phyloP scores from a whole-genome alignment of 2,888 invertebrate genomes.

The Archips crataeganus region DNA sequence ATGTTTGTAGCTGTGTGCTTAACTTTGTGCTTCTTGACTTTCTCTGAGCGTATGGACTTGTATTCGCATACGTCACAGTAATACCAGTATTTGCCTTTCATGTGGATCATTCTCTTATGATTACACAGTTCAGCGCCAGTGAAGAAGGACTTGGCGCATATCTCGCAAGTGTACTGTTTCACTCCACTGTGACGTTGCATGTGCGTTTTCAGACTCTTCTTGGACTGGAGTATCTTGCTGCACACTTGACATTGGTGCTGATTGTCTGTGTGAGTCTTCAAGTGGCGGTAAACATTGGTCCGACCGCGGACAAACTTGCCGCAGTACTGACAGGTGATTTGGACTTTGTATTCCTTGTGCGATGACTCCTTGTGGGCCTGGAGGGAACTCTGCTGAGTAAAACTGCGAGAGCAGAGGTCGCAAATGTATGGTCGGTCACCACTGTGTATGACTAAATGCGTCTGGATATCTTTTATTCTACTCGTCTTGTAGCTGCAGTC shows the following conservation, averaged over 20 bases:
- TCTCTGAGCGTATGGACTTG: conserved; percentile 49
- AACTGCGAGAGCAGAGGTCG: conserved; percentile 60
- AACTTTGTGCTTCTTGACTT: conserved; percentile 58
- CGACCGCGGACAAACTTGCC: conserved; percentile 68
- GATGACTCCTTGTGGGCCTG: conserved; percentile 62
- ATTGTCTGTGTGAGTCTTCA: conserved; percentile 55
- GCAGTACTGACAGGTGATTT: conserved; percentile 69
- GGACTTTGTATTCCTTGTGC: conserved; percentile 59
- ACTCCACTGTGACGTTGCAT: conserved; percentile 67
- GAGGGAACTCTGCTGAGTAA: conserved; percentile 65
- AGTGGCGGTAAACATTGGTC: conserved; percentile 60
- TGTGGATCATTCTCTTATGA: conserved; percentile 63
- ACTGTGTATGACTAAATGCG: conserved; percentile 63
- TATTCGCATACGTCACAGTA: conserved; percentile 68
- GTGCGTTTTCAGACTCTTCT: conserved; percentile 54
- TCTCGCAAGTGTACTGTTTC: conserved; percentile 68
- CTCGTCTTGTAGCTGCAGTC: conserved; percentile 63
- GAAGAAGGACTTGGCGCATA: conserved; percentile 68
- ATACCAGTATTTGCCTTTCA: conserved; percentile 52
- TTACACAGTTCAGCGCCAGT: conserved; percentile 66
- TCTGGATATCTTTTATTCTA: conserved; percentile 62
- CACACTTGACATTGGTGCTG: conserved; percentile 60
- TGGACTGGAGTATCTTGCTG: conserved; percentile 57
- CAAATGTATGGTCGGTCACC: conserved; percentile 68
- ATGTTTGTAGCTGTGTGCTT: conserved; percentile 62